These are phyloP conservation scores for Dasyurus viverrinus DNA, from an alignment of 2,113 vertebrate genomes.

Conservation along the genomic window DNA sequence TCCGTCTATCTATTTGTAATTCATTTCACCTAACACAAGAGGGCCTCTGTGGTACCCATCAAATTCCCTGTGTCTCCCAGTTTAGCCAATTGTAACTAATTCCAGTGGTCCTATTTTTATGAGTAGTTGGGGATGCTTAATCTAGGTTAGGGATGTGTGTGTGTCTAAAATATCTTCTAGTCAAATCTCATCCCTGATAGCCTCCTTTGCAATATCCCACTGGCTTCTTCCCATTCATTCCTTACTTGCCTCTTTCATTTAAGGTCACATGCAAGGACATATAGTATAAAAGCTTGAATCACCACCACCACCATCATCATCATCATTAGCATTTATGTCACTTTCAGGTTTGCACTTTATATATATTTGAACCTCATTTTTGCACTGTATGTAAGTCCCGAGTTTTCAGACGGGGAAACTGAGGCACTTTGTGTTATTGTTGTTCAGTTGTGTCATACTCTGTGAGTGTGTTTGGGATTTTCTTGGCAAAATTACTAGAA, in stretches of 20 bases:
- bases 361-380: not conserved
- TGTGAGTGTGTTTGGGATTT: not conserved
- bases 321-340: not conserved
- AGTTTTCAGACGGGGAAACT: not conserved
- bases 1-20: not conserved
- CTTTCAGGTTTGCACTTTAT: not conserved
- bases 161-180: not conserved
- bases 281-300: not conserved
- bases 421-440: not conserved
- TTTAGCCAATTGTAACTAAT: not conserved
- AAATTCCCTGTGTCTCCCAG: not conserved
- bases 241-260: not conserved
- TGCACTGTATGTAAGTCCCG: too few relatives aligned
- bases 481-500: not conserved
- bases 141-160: not conserved
- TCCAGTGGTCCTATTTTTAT: not conserved
- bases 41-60: not conserved
- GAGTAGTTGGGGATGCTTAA: not conserved
- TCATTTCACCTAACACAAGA: not conserved
- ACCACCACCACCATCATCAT: not conserved
- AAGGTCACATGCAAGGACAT: not conserved
- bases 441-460: too few relatives aligned
- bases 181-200: not conserved
- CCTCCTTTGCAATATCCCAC: not conserved
- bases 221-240: not conserved